Evolutionary conservation across 2,113 vertebrate species (phyloP), one percentile per base, ranked within the genome.

Genomic region (Anguilla rostrata): DNA sequence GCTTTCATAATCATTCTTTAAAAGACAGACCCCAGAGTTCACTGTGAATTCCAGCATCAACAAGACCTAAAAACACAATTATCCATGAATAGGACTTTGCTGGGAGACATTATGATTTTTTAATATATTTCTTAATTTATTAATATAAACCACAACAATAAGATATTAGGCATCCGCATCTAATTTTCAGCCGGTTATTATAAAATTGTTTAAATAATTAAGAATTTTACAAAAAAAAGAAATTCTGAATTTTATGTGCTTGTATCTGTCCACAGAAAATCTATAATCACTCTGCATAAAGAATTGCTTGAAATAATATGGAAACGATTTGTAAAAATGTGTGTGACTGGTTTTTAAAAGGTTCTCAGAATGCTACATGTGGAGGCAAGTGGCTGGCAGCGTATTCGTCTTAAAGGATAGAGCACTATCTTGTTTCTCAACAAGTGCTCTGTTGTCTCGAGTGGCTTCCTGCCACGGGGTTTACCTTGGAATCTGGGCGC

Each of bases 111-210:
- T 40, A 41, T 2, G 39, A 80, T 85, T 85, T 41, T 22, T 81
- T 41, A 29, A 39, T 81, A 57, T 46, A 34, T 86, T 15, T 29
- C 11, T 71, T 40, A 60, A 84, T 83, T 26, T 34, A 82, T 84
- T 39, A 57, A 82, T 84, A 75, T 56, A 57, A 79, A 34, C 75
- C 43, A 57, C 60, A 82, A 57, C 63, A 63, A 86, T 84, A 71
- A 43, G 16, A 56, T 79, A 49, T 57, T 14, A 60, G 82, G 18
- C 82, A 81, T 84, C 34, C 29, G 57, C 7, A 15, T 84, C 29
- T 34, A 40, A 63, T 46, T 39, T 66, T 43, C 41, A 86, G 60
- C 39, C 39, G n/a, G 34, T 11, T 40, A 87, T 8, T n/a, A 14
- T 34, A 46, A 63, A 7, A 75, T 7, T 40, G 41, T 22, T 7